Evolutionary conservation across 2,113 vertebrate species (phyloP), one percentile per base, ranked within the genome.

Genomic region (Physeter macrocephalus): DNA sequence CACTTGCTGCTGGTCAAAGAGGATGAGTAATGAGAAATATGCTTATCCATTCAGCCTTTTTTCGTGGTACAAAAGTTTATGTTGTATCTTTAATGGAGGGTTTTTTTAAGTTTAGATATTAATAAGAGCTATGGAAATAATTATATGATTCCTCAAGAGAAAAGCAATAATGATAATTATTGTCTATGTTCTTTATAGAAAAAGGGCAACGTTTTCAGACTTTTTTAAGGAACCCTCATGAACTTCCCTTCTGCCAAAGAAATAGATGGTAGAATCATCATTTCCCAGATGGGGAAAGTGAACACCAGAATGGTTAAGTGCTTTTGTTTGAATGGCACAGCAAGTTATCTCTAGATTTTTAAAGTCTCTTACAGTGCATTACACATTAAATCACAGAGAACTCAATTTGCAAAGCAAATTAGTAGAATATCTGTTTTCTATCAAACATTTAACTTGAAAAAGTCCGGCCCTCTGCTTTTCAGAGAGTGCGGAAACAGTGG

Each of bases 361-460:
- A 62, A 95, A 95, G 69, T 95, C 90, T 97, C 86, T 86, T 71
- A 57, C 64, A 95, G 85, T 90, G 39, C 57, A 46, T 94, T 93
- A 62, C 81, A 46, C 54, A 94, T 54, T 39, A 85, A 97, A 96
- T 94, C 93, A 92, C 72, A 72, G 69, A 85, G 80, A 96, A 59
- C 78, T 95, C 92, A 87, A 95, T 97, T 97, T 97, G 92, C 93
- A 98, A 96, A 94, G 92, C 96, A 97, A 96, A 97, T 97, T 97
- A 96, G 92, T 85, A 39, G 90, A 88, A 88, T 97, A 97, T 98
- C 92, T 97, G 96, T 98, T 98, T 97, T 97, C 94, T 93, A 96
- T 94, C 96, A 97, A 97, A 97, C 96, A 96, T 95, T 97, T 90
- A 95, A 92, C 92, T 97, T 90, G 52, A 96, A 97, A 96, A 94